Conservation (phyloP, 2,888 invertebrate species). For the Mayetiola destructor region DNA sequence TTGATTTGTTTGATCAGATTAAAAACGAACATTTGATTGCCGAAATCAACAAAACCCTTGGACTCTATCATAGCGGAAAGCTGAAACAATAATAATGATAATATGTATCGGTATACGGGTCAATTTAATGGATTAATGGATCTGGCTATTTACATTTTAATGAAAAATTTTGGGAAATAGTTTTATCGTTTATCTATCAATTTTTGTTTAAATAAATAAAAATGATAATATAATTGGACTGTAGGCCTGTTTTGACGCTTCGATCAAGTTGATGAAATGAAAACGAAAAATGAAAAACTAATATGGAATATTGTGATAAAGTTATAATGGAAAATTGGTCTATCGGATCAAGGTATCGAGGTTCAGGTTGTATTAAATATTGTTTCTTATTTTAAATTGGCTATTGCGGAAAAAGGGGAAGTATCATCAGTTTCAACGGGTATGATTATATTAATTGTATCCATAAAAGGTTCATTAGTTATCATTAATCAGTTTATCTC, state of each 20-base stretch:
- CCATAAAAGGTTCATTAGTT: too few relatives aligned
- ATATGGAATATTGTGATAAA: neutral
- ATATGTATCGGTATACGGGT: too few relatives aligned
- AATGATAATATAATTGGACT: neutral
- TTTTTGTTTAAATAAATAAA: neutral
- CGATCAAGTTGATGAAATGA: too few relatives aligned
- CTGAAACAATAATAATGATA: neutral
- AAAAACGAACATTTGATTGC: neutral
- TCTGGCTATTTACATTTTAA: too few relatives aligned
- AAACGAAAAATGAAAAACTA: too few relatives aligned
- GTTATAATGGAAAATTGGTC: neutral
- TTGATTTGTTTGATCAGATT: too few relatives aligned
- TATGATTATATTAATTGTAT: too few relatives aligned
- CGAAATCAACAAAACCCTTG: neutral
- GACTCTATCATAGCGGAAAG: neutral
- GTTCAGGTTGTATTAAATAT: slow-evolving; percentile 4
- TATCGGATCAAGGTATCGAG: neutral
- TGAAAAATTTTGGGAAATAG: too few relatives aligned
- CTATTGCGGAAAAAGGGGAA: too few relatives aligned
- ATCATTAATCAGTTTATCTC: too few relatives aligned
- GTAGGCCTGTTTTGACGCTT: neutral
- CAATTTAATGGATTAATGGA: too few relatives aligned
- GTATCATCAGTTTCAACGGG: too few relatives aligned
- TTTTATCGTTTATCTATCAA: neutral
- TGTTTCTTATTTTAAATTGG: neutral